phyloP scores from a whole-genome alignment of 2,888 invertebrate species.

The Magallana nippona region DNA sequence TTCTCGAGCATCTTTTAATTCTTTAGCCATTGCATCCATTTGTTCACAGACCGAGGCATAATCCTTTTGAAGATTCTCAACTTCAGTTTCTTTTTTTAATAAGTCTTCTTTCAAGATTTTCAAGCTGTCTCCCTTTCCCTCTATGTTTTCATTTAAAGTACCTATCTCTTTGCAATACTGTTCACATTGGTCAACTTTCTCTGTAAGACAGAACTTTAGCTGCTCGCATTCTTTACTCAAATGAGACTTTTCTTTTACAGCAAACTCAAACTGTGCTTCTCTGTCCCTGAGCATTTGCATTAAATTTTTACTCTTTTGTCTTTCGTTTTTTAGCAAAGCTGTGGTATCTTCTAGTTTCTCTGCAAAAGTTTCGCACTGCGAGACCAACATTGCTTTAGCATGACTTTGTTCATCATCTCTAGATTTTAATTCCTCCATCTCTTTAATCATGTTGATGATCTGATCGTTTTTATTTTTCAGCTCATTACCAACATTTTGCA shows the following conservation, averaged over 20 bases:
- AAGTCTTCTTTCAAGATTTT: not conserved
- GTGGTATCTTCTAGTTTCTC: not conserved
- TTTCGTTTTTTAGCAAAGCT: not conserved
- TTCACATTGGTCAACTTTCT: slow-evolving; percentile 47
- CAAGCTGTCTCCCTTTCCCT: not conserved
- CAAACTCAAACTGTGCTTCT: not conserved
- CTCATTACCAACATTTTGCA: not conserved
- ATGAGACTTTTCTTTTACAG: not conserved
- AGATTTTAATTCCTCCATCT: not conserved
- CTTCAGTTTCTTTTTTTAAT: not conserved
- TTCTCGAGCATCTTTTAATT: not conserved
- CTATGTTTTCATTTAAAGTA: not conserved
- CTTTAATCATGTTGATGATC: not conserved
- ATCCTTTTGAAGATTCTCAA: not conserved
- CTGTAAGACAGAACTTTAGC: slow-evolving; percentile 42
- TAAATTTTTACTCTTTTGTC: not conserved
- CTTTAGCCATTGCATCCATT: not conserved
- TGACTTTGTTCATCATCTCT: not conserved
- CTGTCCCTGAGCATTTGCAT: not conserved
- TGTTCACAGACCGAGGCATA: not conserved
- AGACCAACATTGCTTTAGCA: not conserved
- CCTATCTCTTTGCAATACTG: not conserved
- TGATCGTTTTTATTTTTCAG: not conserved
- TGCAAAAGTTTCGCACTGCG: not conserved
- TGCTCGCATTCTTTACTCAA: slow-evolving; percentile 38